A percentile compares a stretch with the other conserved stretches of the same genome.
Conservation (phyloP, 2,888 invertebrate species). For the Yponomeuta sedellus region DNA sequence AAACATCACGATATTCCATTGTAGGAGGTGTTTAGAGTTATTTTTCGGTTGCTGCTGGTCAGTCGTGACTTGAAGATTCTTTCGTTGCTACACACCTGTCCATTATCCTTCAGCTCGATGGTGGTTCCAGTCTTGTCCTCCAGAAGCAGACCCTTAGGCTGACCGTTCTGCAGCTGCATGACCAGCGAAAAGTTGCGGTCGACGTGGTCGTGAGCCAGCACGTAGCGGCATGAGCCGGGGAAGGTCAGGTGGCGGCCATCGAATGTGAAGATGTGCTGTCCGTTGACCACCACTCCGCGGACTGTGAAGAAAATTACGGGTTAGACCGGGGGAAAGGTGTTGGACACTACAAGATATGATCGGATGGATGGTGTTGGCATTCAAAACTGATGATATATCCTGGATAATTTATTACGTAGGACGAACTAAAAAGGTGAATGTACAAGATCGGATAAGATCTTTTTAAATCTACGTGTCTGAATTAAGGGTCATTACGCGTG, state of each 20-base stretch:
- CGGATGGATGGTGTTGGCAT: no score
- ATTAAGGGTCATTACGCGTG: no score
- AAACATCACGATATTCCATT: not conserved
- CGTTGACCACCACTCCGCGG: slow-evolving; percentile 83
- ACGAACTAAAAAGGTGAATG: no score
- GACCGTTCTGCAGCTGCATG: slow-evolving; percentile 82
- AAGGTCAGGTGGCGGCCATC: slow-evolving; percentile 89
- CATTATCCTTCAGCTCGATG: slow-evolving; percentile 79
- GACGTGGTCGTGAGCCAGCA: slow-evolving; percentile 88
- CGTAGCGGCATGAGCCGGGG: slow-evolving; percentile 89
- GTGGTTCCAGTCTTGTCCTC: slow-evolving; percentile 81
- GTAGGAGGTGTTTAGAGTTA: no score
- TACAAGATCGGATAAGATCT: no score
- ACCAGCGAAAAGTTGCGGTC: slow-evolving; percentile 91
- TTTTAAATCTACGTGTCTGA: no score
- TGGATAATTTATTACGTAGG: no score
- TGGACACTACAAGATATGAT: no score
- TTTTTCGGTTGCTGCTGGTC: no score
- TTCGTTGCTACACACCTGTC: slow-evolving; percentile 60
- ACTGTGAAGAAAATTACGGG: slow-evolving; percentile 56
- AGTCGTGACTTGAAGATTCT: no score
- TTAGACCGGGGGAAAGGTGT: not conserved
- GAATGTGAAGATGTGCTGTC: slow-evolving; percentile 91
- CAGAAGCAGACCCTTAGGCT: slow-evolving; percentile 80
- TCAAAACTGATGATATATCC: no score